Percentiles rank a stretch among this genome's conserved stretches.
phyloP scores from a whole-genome alignment of 2,113 vertebrate species.

The Phalacrocorax carbo region DNA sequence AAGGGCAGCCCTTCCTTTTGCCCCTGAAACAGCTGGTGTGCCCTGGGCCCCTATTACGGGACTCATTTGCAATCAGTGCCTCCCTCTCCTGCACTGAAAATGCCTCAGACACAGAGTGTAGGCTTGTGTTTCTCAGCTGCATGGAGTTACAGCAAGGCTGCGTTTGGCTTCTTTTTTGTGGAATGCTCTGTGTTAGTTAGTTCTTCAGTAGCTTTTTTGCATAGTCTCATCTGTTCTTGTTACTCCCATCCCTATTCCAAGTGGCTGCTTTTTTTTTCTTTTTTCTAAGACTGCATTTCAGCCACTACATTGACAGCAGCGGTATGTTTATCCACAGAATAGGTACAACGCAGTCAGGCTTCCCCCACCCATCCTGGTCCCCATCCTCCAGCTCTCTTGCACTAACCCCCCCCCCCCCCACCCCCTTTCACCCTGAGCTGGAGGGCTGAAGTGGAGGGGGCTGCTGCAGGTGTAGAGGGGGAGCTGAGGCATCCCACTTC shows the following conservation, averaged over 20 bases:
- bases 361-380: not conserved
- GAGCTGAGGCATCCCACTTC: not conserved
- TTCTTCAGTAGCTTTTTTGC: not conserved
- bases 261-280: not conserved
- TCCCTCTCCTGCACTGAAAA: not conserved
- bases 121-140: not conserved
- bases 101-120: not conserved
- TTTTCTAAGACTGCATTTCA: not conserved
- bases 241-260: not conserved
- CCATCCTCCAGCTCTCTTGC: not conserved
- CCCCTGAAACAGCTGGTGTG: constrained; percentile 64
- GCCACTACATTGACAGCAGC: not conserved
- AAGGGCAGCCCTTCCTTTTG: constrained; percentile 53
- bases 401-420: not conserved
- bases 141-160: not conserved
- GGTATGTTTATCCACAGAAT: not conserved
- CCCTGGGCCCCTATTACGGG: not conserved
- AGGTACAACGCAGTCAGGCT: not conserved
- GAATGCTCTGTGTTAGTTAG: not conserved
- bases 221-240: not conserved
- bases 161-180: not conserved
- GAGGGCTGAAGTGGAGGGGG: not conserved
- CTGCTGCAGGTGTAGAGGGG: not conserved
- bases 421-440: not conserved
- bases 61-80: not conserved